These are phyloP conservation scores for Lumbricus terrestris DNA, from an alignment of 2,888 invertebrate species.

Conservation along the genomic window DNA sequence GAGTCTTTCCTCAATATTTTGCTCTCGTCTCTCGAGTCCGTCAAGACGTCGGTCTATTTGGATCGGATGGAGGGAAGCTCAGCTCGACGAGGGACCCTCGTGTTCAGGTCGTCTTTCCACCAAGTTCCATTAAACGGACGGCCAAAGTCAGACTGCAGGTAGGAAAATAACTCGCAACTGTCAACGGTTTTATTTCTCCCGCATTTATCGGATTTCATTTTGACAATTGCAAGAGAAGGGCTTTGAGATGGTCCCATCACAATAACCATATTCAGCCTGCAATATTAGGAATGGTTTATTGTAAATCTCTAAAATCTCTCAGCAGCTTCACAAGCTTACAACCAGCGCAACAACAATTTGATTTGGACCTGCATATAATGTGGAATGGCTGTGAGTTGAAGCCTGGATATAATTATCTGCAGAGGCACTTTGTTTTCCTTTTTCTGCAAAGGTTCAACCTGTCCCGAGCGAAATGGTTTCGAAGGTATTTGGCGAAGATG, in stretches of 20 bases:
- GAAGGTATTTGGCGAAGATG: slow-evolving; percentile 92
- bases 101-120: slow-evolving; percentile 27
- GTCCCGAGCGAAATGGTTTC: slow-evolving; percentile 94
- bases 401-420: neutral
- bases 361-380: no score
- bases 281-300: no score
- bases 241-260: no score
- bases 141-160: slow-evolving; percentile 30
- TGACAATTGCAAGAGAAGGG: no score
- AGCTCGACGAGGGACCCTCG: slow-evolving; percentile 16
- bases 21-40: slow-evolving; percentile 62
- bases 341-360: no score
- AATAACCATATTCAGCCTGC: no score
- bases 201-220: no score
- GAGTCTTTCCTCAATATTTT: slow-evolving; percentile 98
- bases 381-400: neutral
- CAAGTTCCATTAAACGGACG: slow-evolving; percentile 28
- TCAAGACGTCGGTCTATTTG: neutral
- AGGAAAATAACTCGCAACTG: neutral
- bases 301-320: no score
- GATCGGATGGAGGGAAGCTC: slow-evolving; percentile 24
- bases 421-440: neutral
- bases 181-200: no score
- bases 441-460: slow-evolving; percentile 98
- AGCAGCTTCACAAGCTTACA: no score